Base-by-base conservation (phyloP, 2,888 invertebrate species). In the Amphimallon solstitiale region DNA sequence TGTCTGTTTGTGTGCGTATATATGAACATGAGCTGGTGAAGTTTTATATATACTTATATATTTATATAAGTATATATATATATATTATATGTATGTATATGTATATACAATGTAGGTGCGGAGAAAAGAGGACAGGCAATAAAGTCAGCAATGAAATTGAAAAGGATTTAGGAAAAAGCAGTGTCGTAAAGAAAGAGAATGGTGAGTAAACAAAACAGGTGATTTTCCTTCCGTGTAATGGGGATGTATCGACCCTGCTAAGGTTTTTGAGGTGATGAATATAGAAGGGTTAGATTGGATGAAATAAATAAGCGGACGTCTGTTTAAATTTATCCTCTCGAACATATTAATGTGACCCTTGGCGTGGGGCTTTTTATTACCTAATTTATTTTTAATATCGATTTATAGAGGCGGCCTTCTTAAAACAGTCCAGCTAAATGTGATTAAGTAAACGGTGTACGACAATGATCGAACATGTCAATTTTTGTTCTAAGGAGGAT, bases 201-300 rank as follows among this genome's bases (percentile, higher is more conserved):
- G 38, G 21, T 19, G 23, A 38, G 54, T 63, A 63, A 63, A 52
- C 63, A 63, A 40, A 51, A 40, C 49, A 54, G 51, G 54, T 51
- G 43, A 63, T 63, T 54, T 63, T 34, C 54, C 19, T 38, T 37
- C 40, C 12, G 19, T 7, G 40, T 54, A 54, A 40, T 54, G 54
- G 54, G 38, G 35, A 54, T 34, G 38, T 54, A 54, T 54, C 54
- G 38, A 46, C 38, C 52, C 38, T 34, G 49, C 49, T 51, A 35
- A 51, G 21, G 34, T 51, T 51, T 51, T 35, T 51, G 15, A 51
- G 21, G 34, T 51, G 49, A 48, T 48, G 48, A 48, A 48, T 48
- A 48, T 48, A 23, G 48, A 48, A 48, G 23, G 23, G 48, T 48
- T 12, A 10, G 19, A 17, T 48, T 10, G 12, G 48, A 48, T 48